phyloP scores from a whole-genome alignment of 2,113 vertebrate species.

The Plestiodon gilberti region DNA sequence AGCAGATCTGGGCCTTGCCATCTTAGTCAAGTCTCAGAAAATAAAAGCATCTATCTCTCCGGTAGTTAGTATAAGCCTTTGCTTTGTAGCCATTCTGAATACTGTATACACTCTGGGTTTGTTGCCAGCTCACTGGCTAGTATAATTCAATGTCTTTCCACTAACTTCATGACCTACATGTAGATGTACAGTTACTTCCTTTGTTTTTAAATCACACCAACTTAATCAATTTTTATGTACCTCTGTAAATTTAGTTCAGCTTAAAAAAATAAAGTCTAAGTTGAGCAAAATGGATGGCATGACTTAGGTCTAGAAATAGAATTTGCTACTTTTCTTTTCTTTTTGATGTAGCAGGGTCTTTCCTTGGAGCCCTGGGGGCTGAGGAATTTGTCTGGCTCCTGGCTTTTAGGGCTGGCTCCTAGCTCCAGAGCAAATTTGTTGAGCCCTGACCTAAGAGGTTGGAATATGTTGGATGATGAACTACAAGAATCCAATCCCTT shows the following conservation, averaged over 20 bases:
- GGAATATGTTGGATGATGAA: background rate
- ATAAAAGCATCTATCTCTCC: background rate
- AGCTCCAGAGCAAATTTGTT: no score
- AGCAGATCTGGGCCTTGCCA: background rate
- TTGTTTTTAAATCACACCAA: constrained; percentile 10
- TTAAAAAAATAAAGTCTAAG: background rate
- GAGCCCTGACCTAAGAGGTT: no score
- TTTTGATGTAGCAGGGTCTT: no score
- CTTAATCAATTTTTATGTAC: constrained; percentile 1
- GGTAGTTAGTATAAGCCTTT: background rate
- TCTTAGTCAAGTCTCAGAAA: background rate
- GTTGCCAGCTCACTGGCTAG: background rate
- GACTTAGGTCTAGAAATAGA: background rate
- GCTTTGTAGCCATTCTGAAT: constrained; percentile 11
- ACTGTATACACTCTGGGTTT: background rate
- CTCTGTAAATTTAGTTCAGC: background rate
- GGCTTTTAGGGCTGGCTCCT: no score
- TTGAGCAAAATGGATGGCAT: background rate
- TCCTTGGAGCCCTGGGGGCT: no score
- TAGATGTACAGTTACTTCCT: background rate
- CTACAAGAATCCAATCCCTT: background rate
- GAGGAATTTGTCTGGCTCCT: no score
- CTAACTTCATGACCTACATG: constrained; percentile 9
- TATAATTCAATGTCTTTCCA: constrained; percentile 27
- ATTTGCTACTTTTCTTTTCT: no score